These are phyloP conservation scores for Lithophane semibrunnea DNA, from an alignment of 2,888 invertebrate genomes.

Conservation along the genomic window DNA sequence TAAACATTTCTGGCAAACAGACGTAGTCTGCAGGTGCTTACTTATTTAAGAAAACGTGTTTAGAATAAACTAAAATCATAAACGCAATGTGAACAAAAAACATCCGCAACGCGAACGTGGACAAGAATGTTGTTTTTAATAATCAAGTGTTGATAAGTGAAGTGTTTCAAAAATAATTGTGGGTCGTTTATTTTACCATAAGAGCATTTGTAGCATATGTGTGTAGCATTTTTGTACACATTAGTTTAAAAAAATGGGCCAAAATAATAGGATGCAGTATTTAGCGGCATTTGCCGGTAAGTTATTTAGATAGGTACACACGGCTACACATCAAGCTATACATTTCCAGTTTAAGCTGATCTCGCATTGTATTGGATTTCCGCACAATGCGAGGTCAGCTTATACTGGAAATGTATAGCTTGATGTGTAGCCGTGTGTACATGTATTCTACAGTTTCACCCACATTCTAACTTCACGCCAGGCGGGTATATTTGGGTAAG, in stretches of 20 bases:
- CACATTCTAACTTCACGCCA: not conserved
- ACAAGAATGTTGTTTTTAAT: not conserved
- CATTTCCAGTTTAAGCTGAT: too few species aligned
- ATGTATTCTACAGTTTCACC: not conserved
- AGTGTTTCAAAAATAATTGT: not conserved
- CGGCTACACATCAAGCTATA: too few species aligned
- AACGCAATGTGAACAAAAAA: not conserved
- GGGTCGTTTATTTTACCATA: slow-evolving; percentile 16
- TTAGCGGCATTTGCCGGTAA: slow-evolving; percentile 41
- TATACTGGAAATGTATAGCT: too few species aligned
- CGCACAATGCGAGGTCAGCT: too few species aligned
- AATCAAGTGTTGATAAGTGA: slow-evolving; percentile 3
- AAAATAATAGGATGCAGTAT: slow-evolving; percentile 43
- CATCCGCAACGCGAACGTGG: not conserved
- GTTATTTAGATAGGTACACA: slow-evolving; percentile 40
- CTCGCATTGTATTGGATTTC: too few species aligned
- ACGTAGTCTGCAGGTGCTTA: not conserved
- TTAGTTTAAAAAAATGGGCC: slow-evolving; percentile 33
- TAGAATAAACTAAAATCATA: not conserved
- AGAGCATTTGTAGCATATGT: too few species aligned
- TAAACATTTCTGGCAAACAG: not conserved
- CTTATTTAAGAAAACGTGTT: not conserved
- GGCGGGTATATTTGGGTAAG: not conserved
- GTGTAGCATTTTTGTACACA: not conserved
- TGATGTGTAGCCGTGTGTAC: too few species aligned